These are phyloP conservation scores for Drosophila athabasca DNA, from an alignment of 1,140 invertebrate genomes.

Conservation along the genomic window DNA sequence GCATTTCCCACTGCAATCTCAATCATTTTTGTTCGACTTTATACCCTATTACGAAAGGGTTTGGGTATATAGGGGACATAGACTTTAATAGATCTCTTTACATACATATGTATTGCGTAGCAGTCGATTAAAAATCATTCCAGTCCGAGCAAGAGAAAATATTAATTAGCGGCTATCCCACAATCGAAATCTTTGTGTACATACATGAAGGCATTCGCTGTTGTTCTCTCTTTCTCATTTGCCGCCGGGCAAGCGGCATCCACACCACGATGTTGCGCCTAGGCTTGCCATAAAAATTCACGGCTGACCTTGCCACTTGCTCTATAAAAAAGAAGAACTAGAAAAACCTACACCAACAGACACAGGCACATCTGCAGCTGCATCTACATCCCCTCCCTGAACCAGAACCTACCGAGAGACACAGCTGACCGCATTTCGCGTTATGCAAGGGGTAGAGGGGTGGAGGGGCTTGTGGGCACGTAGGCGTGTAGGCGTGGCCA, in stretches of 20 bases:
- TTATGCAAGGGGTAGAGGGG: not conserved
- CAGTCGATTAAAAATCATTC: too few species aligned
- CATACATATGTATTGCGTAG: too few species aligned
- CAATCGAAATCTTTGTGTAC: too few species aligned
- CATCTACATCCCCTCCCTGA: not conserved
- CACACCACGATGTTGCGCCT: not conserved
- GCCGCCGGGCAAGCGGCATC: not conserved
- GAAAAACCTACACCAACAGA: not conserved
- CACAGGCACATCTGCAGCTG: too few species aligned
- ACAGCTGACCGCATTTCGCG: not conserved
- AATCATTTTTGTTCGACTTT: too few species aligned
- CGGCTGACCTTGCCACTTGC: constrained; percentile 5
- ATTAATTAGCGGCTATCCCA: not conserved
- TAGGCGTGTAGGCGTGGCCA: not conserved
- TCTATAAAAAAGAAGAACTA: not conserved
- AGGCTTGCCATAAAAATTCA: constrained; percentile 2
- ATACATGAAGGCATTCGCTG: too few species aligned
- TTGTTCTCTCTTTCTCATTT: not conserved
- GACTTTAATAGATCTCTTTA: too few species aligned
- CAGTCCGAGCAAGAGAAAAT: rapidly evolving
- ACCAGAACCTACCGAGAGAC: too few species aligned
- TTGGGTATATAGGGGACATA: too few species aligned
- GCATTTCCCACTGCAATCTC: too few species aligned
- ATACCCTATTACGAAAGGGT: too few species aligned
- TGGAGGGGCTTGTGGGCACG: not conserved